These are phyloP conservation scores for zebrafish (Danio rerio) DNA, from an alignment of 2,113 vertebrate species.

Conservation along the genomic window DNA sequence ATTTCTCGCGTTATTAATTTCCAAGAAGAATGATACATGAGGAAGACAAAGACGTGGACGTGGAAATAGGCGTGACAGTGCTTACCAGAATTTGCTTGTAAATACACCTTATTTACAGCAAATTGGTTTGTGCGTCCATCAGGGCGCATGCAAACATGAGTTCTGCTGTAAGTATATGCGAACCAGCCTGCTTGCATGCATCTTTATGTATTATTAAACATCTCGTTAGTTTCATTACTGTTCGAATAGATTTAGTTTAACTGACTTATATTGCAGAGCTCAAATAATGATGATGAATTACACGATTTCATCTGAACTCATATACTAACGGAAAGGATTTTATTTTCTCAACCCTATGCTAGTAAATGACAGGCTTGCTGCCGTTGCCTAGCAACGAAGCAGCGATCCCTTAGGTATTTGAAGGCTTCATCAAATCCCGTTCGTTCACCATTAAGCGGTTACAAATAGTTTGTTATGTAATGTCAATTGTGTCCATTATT, in stretches of 20 bases:
- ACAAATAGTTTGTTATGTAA: background rate
- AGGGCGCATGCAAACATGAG: constrained; percentile 6
- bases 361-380: constrained; percentile 50
- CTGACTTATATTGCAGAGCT: background rate
- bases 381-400: constrained; percentile 69
- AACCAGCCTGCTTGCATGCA: background rate
- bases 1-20: background rate
- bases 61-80: constrained; percentile 32
- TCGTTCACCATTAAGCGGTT: background rate
- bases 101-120: background rate
- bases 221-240: background rate
- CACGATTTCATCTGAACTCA: background rate
- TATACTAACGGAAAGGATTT: background rate
- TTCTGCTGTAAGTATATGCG: constrained; percentile 8
- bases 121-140: background rate
- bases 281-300: no score
- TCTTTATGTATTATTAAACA: background rate
- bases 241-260: background rate
- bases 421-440: background rate
- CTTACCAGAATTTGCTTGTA: background rate
- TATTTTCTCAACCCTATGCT: background rate
- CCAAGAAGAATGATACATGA: no score
- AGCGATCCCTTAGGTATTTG: background rate
- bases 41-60: background rate
- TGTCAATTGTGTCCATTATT: background rate